Percentiles rank a stretch among this genome's conserved stretches.
Evolutionary conservation across 2,113 vertebrate species (phyloP).

Genomic region (Gasterosteus aculeatus): DNA sequence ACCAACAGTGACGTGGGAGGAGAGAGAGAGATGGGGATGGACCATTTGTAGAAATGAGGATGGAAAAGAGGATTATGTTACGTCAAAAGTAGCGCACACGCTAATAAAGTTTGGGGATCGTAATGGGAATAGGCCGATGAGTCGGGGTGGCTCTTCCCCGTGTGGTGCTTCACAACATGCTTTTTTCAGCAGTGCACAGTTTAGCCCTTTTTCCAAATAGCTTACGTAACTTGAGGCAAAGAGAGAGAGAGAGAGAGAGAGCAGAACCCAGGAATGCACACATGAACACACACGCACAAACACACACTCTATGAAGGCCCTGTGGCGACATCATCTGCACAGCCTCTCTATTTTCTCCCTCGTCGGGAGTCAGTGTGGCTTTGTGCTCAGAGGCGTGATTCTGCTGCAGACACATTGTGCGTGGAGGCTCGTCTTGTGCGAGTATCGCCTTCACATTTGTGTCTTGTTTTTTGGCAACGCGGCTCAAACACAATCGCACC

Average conservation of each 20-base stretch:
- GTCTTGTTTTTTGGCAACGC: background rate
- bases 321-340: constrained; percentile 63
- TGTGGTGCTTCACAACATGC: constrained; percentile 15
- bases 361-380: constrained; percentile 52
- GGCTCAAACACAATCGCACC: background rate
- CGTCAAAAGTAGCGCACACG: constrained; percentile 44
- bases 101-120: constrained; percentile 31
- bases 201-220: constrained; percentile 53
- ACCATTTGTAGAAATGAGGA: constrained; percentile 39
- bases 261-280: constrained; percentile 38
- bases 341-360: constrained; percentile 43
- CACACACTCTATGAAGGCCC: constrained; percentile 48
- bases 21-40: constrained; percentile 26
- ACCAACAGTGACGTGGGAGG: constrained; percentile 33
- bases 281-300: constrained; percentile 17
- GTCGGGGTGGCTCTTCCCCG: background rate
- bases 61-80: constrained; percentile 63
- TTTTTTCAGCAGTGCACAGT: constrained; percentile 45
- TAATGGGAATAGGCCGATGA: background rate
- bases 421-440: constrained; percentile 23
- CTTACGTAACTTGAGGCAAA: constrained; percentile 52
- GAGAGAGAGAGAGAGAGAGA: background rate
- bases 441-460: background rate
- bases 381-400: constrained; percentile 45
- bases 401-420: constrained; percentile 41